Evolutionary conservation across 2,113 vertebrate genomes (phyloP), one percentile per base, ranked within the genome.

Genomic region (Coturnix japonica): DNA sequence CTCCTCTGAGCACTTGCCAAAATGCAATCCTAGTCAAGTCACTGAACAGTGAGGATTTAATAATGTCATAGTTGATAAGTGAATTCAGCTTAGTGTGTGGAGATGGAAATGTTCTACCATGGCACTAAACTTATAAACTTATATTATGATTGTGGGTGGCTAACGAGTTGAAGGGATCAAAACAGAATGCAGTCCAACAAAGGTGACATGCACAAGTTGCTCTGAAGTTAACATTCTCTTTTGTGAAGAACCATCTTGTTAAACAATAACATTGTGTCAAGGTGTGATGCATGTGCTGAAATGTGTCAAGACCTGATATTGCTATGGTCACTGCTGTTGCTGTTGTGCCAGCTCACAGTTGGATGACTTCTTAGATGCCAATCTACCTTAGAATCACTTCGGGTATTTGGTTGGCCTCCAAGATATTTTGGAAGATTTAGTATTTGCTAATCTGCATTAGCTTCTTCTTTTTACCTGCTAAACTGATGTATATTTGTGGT

Each of bases 1-100:
- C 63, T 77, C 61, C 76, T 85, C 37, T 54, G 66, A 81, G 63
- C 31, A n/a, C 74, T 93, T 88, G 66, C 65, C 81, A 88, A 78
- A 80, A 72, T 39, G 33, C 70, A 19, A 72, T 81, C 54, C 41
- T 63, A 54, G 78, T 57, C 41, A 47, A 78, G 80, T 61, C 39
- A n/a, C 44, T 90, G 73, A 90, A 19, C 44, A 57, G 70, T 7
- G 54, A 69, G 31, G 66, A 19, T 85, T 79, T 88, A 73, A 60
- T 70, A 88, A 70, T 51, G 23, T 60, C 30, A 3, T 30, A 61
- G 57, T 46, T 83, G 49, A 78, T 56, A 56, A 65, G 39, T 13
- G 37, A 70, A 51, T 63, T 63, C 49, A 46, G 63, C 60, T 87
- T 63, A 61, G 18, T 31, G 16, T 31, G 53, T 76, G 67, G 13